Percentiles rank a stretch among this genome's conserved stretches.
Conservation (phyloP, 2,797 vertebrate species). For the Cetoscarus ocellatus region DNA sequence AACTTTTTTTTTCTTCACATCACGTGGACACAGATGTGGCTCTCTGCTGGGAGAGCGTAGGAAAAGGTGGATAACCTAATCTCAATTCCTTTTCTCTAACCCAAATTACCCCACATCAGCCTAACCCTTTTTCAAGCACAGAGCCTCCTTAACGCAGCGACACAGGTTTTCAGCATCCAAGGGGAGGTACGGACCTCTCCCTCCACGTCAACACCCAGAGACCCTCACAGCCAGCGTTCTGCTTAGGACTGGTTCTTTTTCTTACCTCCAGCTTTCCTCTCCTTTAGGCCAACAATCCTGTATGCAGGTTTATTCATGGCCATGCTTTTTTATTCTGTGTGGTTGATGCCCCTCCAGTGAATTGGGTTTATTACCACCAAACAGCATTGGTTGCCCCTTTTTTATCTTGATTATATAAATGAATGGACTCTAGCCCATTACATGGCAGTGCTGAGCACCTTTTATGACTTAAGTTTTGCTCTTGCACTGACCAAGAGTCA, state of each 20-base stretch:
- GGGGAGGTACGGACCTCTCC: conserved; percentile 84
- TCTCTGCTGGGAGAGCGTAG: conserved; percentile 78
- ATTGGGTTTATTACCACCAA: conserved; percentile 57
- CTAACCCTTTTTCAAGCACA: conserved; percentile 90
- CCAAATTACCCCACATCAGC: conserved; percentile 87
- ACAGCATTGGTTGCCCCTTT: conserved; percentile 50
- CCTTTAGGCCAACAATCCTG: conserved; percentile 81
- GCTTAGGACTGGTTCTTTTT: conserved; percentile 76
- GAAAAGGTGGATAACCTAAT: conserved; percentile 85
- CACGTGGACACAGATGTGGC: conserved; percentile 73
- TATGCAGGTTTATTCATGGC: conserved; percentile 81
- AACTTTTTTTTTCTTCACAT: conserved; percentile 61
- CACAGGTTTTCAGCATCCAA: conserved; percentile 87
- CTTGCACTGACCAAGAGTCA: conserved; percentile 62
- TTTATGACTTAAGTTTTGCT: conserved; percentile 31
- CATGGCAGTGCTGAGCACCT: conserved; percentile 52
- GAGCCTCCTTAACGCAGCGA: conserved; percentile 84
- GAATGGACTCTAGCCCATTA: conserved; percentile 50
- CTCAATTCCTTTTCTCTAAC: conserved; percentile 89
- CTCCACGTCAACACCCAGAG: conserved; percentile 79
- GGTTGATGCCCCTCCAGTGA: conserved; percentile 68
- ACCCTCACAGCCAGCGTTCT: conserved; percentile 79
- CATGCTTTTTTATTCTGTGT: conserved; percentile 53
- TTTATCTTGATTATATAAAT: conserved; percentile 33
- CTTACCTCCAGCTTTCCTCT: conserved; percentile 71